Base-by-base conservation (phyloP, 92 coral and sea anemone genomes). In the Ricordea florida region DNA sequence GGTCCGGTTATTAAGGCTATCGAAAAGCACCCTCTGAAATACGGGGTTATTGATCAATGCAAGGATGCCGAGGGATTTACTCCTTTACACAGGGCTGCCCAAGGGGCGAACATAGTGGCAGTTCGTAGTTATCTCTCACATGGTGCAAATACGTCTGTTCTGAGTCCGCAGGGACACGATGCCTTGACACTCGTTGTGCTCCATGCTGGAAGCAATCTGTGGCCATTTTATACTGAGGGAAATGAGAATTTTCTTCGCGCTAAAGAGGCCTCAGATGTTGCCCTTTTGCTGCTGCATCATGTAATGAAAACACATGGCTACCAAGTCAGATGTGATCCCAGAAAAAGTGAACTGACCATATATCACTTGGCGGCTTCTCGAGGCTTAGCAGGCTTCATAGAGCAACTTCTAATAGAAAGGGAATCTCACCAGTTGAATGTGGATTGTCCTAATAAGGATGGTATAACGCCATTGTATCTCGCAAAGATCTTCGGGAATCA, bases 351-450 rank as follows among this genome's bases (percentile, higher is more conserved):
- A 4, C 27, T 82, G 32, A 82, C 77, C 1, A 28, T 82, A 0
- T 82, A 73, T 37, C 87, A 82, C 30, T 49, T 83, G 0, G 93
- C 93, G 21, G 93, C 86, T 2, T 47, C 89, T n/a, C 74, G 86
- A 10, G 93, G 93, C 22, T 75, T 83, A 27, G 48, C 62, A 37
- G 36, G n/a, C 35, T 65, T 83, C 9, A 41, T 82, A 29, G 35
- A 21, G 1, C 50, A 10, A 2, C 10, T 76, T 29, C 35, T 83
- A 10, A 50, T 27, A 0, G 66, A 73, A 28, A 20, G 16, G 20
- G 13, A 31, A 20, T 7, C 41, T 48, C 66, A 67, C 10, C 62
- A 60, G 4, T 45, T 83, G 45, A 65, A 74, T 26, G 72, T 57
- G 20, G 47, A 77, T 27, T 88, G 93, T 21, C 46, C 78, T 6